Conservation (phyloP, 1,140 invertebrate species). For the Ylistrum balloti region DNA sequence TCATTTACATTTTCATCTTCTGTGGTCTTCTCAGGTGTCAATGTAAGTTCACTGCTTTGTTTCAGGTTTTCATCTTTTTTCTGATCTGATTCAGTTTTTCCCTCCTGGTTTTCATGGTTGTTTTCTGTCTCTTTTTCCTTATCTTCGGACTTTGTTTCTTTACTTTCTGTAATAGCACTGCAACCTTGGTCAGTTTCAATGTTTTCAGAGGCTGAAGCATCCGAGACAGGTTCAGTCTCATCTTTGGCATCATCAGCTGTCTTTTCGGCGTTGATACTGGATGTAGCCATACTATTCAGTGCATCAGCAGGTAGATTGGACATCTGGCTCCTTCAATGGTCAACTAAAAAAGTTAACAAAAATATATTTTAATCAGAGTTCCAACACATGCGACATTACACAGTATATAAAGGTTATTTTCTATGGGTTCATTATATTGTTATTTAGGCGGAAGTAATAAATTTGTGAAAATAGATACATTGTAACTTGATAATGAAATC, state of each 20-base stretch:
- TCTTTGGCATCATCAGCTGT: neutral
- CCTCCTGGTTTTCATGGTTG: neutral
- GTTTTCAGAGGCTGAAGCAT: neutral
- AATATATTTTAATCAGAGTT: neutral
- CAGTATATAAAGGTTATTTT: too few relatives aligned
- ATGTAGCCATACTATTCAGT: neutral
- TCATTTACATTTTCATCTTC: neutral
- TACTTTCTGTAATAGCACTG: neutral
- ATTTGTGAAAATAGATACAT: too few relatives aligned
- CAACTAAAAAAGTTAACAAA: neutral
- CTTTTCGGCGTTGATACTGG: neutral
- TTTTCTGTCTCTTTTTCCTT: constrained; percentile 10
- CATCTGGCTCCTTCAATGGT: neutral
- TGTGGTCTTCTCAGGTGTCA: too few relatives aligned
- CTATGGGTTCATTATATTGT: too few relatives aligned
- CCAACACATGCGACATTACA: too few relatives aligned
- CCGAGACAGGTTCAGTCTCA: neutral
- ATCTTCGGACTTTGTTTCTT: constrained; percentile 20
- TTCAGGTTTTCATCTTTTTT: neutral
- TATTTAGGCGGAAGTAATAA: too few relatives aligned
- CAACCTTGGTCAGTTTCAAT: neutral
- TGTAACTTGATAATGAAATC: too few relatives aligned
- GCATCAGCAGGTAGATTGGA: neutral
- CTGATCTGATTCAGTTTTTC: constrained; percentile 13
- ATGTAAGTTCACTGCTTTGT: neutral